Conservation (phyloP, 2,888 invertebrate species). For the Polydrusus tereticollis region DNA sequence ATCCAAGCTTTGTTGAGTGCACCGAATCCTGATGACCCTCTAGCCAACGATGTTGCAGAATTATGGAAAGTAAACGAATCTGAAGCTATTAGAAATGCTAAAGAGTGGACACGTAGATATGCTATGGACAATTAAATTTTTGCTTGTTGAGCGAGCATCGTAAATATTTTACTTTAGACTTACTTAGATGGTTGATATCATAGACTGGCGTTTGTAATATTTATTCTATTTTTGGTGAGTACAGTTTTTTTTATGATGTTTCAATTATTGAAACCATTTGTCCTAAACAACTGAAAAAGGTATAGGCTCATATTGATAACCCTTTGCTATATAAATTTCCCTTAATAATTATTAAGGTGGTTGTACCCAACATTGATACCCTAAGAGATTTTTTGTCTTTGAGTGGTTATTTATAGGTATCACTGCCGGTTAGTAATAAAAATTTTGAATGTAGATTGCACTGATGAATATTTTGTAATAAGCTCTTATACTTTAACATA, state of each 20-base stretch:
- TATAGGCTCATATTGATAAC: neutral
- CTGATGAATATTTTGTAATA: too few relatives aligned
- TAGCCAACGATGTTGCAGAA: conserved; percentile 99
- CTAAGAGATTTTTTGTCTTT: too few relatives aligned
- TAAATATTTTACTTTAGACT: conserved; percentile 58
- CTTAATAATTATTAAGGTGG: too few relatives aligned
- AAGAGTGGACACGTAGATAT: conserved; percentile 96
- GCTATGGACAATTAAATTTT: conserved; percentile 87
- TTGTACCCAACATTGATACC: too few relatives aligned
- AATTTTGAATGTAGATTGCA: too few relatives aligned
- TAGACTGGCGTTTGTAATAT: conserved; percentile 33
- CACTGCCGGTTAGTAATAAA: too few relatives aligned
- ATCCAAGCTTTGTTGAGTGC: conserved; percentile 99
- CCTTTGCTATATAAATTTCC: too few relatives aligned
- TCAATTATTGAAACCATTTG: neutral
- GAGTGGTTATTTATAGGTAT: too few relatives aligned
- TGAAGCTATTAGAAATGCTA: conserved; percentile 96
- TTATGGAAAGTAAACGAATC: conserved; percentile 99
- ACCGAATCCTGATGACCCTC: conserved; percentile 99
- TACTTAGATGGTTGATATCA: conserved; percentile 26
- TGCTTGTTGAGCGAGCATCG: conserved; percentile 56
- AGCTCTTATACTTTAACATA: too few relatives aligned
- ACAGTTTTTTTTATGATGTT: neutral
- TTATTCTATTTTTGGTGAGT: conserved; percentile 8
- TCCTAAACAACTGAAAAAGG: neutral